phyloP scores from a whole-genome alignment of 2,797 vertebrate species.

The Glyptemys insculpta region DNA sequence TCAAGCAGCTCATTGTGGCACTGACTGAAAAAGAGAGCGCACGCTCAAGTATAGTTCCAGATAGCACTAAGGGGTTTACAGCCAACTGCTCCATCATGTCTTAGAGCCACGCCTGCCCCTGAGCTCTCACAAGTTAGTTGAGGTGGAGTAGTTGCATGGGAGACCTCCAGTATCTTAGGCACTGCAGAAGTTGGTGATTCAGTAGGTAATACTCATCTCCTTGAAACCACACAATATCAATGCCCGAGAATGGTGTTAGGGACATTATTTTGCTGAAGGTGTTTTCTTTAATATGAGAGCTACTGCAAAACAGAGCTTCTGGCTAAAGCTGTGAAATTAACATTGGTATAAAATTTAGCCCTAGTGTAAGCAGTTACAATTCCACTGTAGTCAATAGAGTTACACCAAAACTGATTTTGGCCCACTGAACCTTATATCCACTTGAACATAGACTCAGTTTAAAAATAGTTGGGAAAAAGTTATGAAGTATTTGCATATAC shows the following conservation, averaged over 20 bases:
- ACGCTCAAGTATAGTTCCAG: background rate
- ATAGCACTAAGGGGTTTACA: background rate
- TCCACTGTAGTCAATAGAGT: background rate
- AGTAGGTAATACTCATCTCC: background rate
- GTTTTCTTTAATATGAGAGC: background rate
- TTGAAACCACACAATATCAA: background rate
- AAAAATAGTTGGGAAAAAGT: background rate
- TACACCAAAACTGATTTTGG: background rate
- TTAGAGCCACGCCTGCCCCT: background rate
- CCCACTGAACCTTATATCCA: background rate
- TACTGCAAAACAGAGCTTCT: background rate
- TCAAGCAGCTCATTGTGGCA: background rate
- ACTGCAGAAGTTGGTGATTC: background rate
- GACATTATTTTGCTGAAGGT: background rate
- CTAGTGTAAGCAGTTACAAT: accelerated
- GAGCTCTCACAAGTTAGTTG: background rate
- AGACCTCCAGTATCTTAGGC: background rate
- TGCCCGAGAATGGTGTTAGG: background rate
- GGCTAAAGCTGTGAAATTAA: background rate
- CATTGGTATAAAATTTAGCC: background rate
- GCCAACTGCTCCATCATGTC: background rate
- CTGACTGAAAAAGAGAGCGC: background rate
- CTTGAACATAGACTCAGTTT: background rate
- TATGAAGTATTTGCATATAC: background rate
- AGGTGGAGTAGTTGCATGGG: background rate